phyloP scores from a whole-genome alignment of 2,797 vertebrate species.

The Malacoraja senta region DNA sequence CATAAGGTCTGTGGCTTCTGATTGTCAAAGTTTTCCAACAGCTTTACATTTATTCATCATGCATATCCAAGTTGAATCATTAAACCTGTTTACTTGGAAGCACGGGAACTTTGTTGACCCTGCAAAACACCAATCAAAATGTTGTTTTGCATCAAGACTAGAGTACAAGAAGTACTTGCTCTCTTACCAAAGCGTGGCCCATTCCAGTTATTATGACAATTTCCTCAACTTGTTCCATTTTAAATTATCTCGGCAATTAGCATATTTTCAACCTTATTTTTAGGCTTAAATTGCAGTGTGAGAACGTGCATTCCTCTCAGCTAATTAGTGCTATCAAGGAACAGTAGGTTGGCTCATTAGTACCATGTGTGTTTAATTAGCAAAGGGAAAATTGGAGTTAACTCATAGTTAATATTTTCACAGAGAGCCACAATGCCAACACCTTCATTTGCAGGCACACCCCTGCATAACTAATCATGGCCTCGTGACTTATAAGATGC shows the following conservation, averaged over 20 bases:
- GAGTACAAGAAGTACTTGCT: constrained; percentile 54
- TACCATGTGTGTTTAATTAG: constrained; percentile 95
- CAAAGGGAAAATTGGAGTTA: constrained; percentile 94
- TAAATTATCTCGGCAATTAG: constrained; percentile 84
- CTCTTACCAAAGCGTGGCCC: constrained; percentile 63
- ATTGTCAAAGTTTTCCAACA: neutral
- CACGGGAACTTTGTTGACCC: constrained; percentile 48
- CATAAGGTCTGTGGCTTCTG: neutral
- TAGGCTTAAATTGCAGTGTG: constrained; percentile 86
- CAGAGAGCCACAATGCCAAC: constrained; percentile 87
- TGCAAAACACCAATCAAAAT: constrained; percentile 58
- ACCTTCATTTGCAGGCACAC: constrained; percentile 95
- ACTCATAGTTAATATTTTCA: constrained; percentile 96
- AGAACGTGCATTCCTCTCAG: constrained; percentile 79
- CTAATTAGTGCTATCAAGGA: constrained; percentile 97
- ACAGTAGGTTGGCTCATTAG: constrained; percentile 96
- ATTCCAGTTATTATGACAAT: constrained; percentile 73
- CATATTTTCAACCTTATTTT: constrained; percentile 88
- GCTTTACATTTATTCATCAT: neutral
- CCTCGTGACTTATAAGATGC: constrained; percentile 68
- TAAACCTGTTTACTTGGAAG: constrained; percentile 10
- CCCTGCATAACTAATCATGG: constrained; percentile 89
- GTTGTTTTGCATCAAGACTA: constrained; percentile 63
- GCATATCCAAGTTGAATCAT: neutral
- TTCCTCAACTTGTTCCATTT: constrained; percentile 72